Conservation (phyloP, 2,888 invertebrate species). For the Tenodera sinensis region DNA sequence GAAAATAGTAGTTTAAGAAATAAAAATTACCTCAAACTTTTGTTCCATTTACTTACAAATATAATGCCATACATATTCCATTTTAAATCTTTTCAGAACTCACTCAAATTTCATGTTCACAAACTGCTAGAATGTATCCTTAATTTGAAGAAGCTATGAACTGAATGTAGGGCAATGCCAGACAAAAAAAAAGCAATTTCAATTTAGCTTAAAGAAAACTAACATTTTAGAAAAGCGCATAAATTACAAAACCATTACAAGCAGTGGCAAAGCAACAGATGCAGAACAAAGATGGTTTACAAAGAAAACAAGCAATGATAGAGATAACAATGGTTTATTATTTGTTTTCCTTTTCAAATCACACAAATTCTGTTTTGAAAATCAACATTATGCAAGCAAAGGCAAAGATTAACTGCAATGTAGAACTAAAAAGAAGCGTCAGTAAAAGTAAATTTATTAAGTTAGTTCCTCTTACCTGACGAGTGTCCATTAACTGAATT, state of each 20-base stretch:
- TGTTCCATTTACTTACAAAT: neutral
- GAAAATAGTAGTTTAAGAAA: no score
- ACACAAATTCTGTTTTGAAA: neutral
- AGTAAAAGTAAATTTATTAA: no score
- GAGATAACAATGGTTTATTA: neutral
- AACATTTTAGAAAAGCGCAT: no score
- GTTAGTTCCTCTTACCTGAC: no score
- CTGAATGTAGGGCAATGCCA: neutral
- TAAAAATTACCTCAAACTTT: no score
- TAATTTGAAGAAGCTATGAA: neutral
- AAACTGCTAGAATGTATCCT: neutral
- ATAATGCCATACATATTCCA: neutral
- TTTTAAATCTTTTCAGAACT: neutral
- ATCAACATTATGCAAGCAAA: neutral
- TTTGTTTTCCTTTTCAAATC: neutral
- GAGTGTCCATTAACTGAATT: no score
- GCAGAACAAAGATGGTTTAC: neutral
- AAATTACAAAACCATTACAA: neutral
- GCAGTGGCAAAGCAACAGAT: neutral
- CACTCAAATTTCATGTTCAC: neutral
- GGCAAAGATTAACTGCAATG: no score
- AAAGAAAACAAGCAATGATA: neutral
- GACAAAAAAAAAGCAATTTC: neutral
- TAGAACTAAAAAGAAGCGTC: no score
- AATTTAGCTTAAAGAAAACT: neutral